These are phyloP conservation scores for Spinibarbus caldwelli DNA, from an alignment of 2,797 vertebrate species.

Conservation along the genomic window DNA sequence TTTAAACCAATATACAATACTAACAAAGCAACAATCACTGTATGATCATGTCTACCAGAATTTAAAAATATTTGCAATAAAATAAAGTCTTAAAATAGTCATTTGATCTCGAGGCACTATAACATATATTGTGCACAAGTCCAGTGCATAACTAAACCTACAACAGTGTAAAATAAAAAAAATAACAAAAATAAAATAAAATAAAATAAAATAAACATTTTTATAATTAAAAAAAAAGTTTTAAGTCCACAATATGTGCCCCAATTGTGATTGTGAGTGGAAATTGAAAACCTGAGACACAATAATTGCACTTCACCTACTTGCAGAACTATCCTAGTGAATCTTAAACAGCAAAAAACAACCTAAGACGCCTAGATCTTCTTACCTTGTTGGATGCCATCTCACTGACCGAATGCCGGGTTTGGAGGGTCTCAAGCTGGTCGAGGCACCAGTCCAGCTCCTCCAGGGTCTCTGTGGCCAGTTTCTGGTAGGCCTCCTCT, in stretches of 20 bases:
- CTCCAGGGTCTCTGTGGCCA: constrained; percentile 98
- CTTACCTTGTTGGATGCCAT: constrained; percentile 99
- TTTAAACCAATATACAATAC: background rate
- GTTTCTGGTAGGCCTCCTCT: constrained; percentile 99
- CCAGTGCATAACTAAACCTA: no score
- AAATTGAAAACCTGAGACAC: background rate
- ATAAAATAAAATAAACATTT: background rate
- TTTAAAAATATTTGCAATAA: background rate
- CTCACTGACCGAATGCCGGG: constrained; percentile 96
- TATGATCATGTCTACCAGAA: background rate
- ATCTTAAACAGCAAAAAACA: background rate
- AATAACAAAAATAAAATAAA: background rate
- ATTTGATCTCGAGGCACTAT: background rate
- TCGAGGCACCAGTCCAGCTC: constrained; percentile 99
- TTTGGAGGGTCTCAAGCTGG: constrained; percentile 98
- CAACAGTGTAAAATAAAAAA: no score
- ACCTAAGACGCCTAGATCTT: constrained; percentile 16
- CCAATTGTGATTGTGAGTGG: background rate
- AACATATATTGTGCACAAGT: background rate
- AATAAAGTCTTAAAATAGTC: background rate
- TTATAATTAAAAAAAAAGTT: background rate
- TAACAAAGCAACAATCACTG: background rate
- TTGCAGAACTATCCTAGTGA: background rate
- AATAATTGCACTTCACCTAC: background rate
- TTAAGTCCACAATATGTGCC: background rate